A percentile compares a stretch with the other conserved stretches of the same genome.
Conservation (phyloP, 2,113 vertebrate genomes). For the Micromys minutus region DNA sequence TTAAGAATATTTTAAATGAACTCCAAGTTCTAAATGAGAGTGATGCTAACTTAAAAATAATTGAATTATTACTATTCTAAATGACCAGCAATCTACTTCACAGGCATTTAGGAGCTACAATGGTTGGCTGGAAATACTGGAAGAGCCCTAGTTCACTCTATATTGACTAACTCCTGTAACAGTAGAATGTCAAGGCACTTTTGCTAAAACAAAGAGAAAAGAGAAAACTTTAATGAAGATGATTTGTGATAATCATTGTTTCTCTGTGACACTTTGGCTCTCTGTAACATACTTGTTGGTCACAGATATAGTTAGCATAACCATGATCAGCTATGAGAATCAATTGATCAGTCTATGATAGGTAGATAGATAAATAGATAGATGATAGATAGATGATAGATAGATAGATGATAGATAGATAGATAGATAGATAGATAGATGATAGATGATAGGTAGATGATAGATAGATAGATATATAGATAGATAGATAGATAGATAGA, state of each 20-base stretch:
- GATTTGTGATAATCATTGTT: not conserved
- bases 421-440: not conserved
- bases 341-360: not conserved
- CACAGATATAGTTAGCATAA: not conserved
- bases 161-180: not conserved
- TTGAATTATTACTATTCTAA: conserved; percentile 60
- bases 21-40: not conserved
- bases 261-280: not conserved
- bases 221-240: not conserved
- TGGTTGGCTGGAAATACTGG: not conserved
- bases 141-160: not conserved
- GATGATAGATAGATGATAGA: not conserved
- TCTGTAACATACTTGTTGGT: not conserved
- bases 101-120: conserved; percentile 7
- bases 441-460: not conserved
- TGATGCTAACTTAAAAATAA: not conserved
- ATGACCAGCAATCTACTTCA: not conserved
- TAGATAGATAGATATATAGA: not conserved
- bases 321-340: not conserved
- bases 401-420: not conserved
- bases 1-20: not conserved
- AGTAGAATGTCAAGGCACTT: not conserved
- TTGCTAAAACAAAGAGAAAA: not conserved
- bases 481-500: not conserved
- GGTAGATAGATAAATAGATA: not conserved